Evolutionary conservation across 2,113 vertebrate genomes (phyloP), one percentile per base, ranked within the genome.

Genomic region (Bombycilla garrulus): DNA sequence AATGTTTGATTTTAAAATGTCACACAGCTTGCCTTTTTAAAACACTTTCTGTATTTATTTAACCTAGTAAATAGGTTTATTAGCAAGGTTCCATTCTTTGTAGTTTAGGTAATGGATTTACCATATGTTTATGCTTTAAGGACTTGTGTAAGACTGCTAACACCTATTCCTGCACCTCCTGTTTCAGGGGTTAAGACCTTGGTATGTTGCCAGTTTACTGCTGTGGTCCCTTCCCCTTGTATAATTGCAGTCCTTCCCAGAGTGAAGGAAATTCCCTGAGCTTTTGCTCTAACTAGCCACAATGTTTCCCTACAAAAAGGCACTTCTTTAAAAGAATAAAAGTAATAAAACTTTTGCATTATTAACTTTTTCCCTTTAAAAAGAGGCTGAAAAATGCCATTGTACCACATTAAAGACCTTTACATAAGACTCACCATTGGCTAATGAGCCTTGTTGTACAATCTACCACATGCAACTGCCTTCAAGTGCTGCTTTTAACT

Each of bases 301-400:
- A 81, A 95, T 18, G 66, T 92, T 96, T 93, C 88, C 69, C 95
- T 93, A 94, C 98, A 98, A 97, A 98, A 98, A 97, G 70, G 97
- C 97, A 98, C 92, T 97, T 97, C 97, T 98, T 98, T 90, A 98
- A 98, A 98, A 98, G 97, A 96, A 97, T 95, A 97, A 93, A 97
- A 98, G 98, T 97, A 97, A 98, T 99, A 99, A 99, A 99, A 98
- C 98, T 97, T 98, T 97, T 97, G 98, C 98, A 87, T 99, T 99
- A 99, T 98, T 99, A 99, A 99, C 98, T 98, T 98, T 98, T 97
- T 96, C 95, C 96, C 96, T 95, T 97, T 97, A 95, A 97, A 97
- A 96, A 96, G 96, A 89, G 98, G 94, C 97, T 98, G 98, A 97
- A 97, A 98, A 98, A 98, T 98, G 94, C 98, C 97, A 97, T 97